phyloP scores from a whole-genome alignment of 2,113 vertebrate genomes.

The Ursus arctos region DNA sequence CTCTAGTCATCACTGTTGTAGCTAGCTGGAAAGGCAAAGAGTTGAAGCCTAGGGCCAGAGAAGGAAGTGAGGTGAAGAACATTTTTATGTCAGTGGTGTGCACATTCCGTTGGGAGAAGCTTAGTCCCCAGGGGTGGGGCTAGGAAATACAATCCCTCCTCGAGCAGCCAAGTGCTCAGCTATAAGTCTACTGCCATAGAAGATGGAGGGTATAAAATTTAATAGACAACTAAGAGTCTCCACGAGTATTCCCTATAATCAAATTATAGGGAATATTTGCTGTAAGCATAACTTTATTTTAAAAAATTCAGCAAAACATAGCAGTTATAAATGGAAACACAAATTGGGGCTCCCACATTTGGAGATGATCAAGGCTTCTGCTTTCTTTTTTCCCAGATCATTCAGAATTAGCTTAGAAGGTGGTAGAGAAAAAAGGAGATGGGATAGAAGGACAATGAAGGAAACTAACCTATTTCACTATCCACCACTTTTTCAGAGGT shows the following conservation, averaged over 20 bases:
- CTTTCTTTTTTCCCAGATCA: not conserved
- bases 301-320: not conserved
- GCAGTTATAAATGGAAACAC: not conserved
- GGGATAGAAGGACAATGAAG: not conserved
- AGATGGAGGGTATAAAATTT: not conserved
- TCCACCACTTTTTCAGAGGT: not conserved
- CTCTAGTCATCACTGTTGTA: not conserved
- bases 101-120: not conserved
- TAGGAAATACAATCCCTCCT: not conserved
- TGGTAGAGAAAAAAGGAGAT: not conserved
- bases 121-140: not conserved
- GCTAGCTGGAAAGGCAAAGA: not conserved
- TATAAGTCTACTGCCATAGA: not conserved
- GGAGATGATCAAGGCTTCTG: not conserved
- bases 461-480: not conserved
- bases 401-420: not conserved
- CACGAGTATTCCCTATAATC: not conserved
- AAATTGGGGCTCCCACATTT: not conserved
- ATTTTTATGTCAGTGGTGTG: not conserved
- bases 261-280: not conserved
- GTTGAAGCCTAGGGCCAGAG: not conserved
- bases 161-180: not conserved
- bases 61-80: not conserved
- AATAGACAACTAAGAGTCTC: not conserved
- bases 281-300: not conserved